A percentile compares a stretch with the other conserved stretches of the same genome.
Evolutionary conservation across 2,797 vertebrate genomes (phyloP).

Genomic region (Acanthopagrus latus): DNA sequence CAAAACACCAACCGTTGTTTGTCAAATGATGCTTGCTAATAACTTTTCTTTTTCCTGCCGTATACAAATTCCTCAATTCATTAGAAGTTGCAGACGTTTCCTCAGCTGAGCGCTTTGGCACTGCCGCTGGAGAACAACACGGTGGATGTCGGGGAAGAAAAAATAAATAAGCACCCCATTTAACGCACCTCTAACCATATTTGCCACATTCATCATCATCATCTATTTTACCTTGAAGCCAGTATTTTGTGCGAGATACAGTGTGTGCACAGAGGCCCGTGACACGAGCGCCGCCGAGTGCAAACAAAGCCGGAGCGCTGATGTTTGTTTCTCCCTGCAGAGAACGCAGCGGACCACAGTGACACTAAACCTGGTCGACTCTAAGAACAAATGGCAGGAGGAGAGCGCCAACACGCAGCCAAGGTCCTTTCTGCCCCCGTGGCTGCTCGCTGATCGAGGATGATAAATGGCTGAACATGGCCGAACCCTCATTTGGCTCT

Average conservation of each 20-base stretch:
- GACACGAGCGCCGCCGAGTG: constrained; percentile 27
- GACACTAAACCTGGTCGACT: constrained; percentile 69
- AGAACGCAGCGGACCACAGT: constrained; percentile 62
- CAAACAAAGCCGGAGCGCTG: constrained; percentile 59
- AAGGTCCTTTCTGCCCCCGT: constrained; percentile 82
- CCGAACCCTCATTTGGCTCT: constrained; percentile 81
- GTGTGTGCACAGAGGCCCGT: not conserved
- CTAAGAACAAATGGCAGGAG: constrained; percentile 77
- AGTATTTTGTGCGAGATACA: constrained; percentile 31
- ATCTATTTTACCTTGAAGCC: constrained; percentile 43
- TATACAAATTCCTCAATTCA: constrained; percentile 44
- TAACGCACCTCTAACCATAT: constrained; percentile 39
- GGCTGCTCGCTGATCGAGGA: constrained; percentile 72
- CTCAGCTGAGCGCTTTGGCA: constrained; percentile 28
- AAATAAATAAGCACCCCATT: constrained; percentile 58
- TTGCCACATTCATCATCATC: constrained; percentile 60
- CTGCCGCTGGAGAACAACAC: constrained; percentile 19
- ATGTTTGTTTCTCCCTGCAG: constrained; percentile 67
- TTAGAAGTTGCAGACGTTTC: constrained; percentile 34
- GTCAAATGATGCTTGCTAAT: constrained; percentile 36
- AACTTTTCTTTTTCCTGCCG: constrained; percentile 21
- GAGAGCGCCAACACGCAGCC: constrained; percentile 55
- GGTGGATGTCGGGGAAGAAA: constrained; percentile 26
- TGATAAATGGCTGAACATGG: constrained; percentile 83
- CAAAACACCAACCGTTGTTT: constrained; percentile 30